Base-by-base conservation (phyloP, 2,888 invertebrate species). In the Eretmocerus hayati region DNA sequence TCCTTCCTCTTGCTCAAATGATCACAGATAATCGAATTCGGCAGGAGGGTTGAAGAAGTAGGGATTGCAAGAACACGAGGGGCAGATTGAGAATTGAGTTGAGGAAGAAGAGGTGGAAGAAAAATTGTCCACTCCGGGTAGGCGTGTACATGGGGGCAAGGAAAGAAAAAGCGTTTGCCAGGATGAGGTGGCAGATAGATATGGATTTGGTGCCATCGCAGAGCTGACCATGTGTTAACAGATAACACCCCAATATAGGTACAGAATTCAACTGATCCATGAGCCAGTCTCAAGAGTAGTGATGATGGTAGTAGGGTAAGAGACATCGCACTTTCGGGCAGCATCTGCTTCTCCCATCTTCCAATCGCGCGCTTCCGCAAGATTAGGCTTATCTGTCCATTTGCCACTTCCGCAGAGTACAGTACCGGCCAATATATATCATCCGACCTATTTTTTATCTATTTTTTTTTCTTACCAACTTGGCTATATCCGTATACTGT, bases 201-300 rank as follows among this genome's bases (percentile, higher is more conserved):
- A 46, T 46, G 35, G 26, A 48, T 38, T 43, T 39, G 26, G 41
- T 52, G 48, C 51, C 54, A 55, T 56, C 54, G 38, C 43, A 56
- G 55, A 56, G 33, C 56, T 59, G 62, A 58, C 60, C 63, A 62
- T 60, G 62, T 60, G 63, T 64, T 62, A 64, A 62, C 60, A 61
- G 64, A 64, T 64, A 64, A 62, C 58, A 52, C 45, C 48, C 22
- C 42, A 44, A 48, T 45, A 11, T 5, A 16, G 18, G 15, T 40
- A 18, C 35, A 20, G 33, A 48, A 35, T 36, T 32, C 30, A 35
- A 32, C 42, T 38, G 44, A 49, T 44, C 38, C 44, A 32, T 45
- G 41, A 44, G 38, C 40, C 40, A 40, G 21, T 33, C 23, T 21
- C 42, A 23, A 23, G n/a, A n/a, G n/a, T n/a, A n/a, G n/a, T n/a